Base-by-base conservation (phyloP, 1,140 invertebrate species). In the Steinernema feltiae region DNA sequence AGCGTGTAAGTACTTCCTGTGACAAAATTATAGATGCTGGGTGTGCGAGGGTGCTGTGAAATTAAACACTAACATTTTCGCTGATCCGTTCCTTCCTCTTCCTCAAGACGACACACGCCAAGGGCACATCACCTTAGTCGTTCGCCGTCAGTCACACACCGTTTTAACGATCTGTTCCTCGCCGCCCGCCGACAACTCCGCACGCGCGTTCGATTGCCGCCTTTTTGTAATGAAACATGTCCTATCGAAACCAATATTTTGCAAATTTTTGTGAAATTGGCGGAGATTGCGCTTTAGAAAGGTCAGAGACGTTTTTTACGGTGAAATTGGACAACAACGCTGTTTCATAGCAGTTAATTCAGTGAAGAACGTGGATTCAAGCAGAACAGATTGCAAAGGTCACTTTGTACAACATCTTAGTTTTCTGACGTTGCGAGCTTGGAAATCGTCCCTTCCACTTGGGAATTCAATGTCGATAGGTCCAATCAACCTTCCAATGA, bases 161-260 rank as follows among this genome's bases (percentile, higher is more conserved):
- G 53, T 63, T 63, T 63, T 63, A 63, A 63, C 53, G 53, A 63
- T n/a, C 53, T 63, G 7, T 63, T 63, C 24, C 24, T 63, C 24
- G 53, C 53, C 7, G 53, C 7, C 41, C 15, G 15, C 7, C 53
- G 53, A 63, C 12, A 27, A 63, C 15, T 63, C 53, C 15, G 7
- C 24, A 7, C 7, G 18, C 35, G 35, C 24, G 15, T 63, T 27
- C 53, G 53, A 21, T 3, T 7, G 15, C 53, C 7, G 53, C 53
- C 7, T 7, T 63, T 63, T 63, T 63, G 7, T 63, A 27, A 3
- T 3, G 53, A 41, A 7, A 18, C 35, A 41, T 7, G 24, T 63
- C 24, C 53, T 7, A 63, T 63, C 53, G 53, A 15, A 63, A 15
- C 53, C 7, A 63, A 15, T 63, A 63, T n/a, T n/a, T n/a, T n/a